Percentiles rank a stretch among this genome's conserved stretches.
Evolutionary conservation across 2,888 invertebrate genomes (phyloP).

Genomic region (Imbricaverruca yamaguchii): DNA sequence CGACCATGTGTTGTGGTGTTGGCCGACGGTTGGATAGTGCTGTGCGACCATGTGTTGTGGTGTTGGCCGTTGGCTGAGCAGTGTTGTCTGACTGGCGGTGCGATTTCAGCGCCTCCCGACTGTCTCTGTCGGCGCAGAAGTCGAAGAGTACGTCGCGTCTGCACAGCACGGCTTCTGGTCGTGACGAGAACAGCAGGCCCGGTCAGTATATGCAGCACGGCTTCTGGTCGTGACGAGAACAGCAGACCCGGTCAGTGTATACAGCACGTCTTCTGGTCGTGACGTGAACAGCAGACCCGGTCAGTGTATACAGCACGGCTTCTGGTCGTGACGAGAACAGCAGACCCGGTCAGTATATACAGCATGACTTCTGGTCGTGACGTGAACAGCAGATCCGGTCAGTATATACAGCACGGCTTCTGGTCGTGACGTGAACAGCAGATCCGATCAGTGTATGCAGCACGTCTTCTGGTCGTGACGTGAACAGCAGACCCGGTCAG

Average conservation of each 20-base stretch:
- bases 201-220: too few relatives aligned
- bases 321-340: neutral
- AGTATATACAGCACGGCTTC: neutral
- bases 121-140: neutral
- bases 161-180: neutral
- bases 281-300: too few relatives aligned
- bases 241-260: neutral
- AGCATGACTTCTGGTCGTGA: too few relatives aligned
- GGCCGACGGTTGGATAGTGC: too few relatives aligned
- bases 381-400: neutral
- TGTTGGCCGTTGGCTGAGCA: too few relatives aligned
- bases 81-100: too few relatives aligned
- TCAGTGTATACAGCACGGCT: too few relatives aligned
- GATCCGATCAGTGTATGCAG: too few relatives aligned
- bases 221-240: too few relatives aligned
- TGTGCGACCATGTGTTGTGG: too few relatives aligned
- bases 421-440: neutral
- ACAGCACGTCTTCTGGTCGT: neutral
- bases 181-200: neutral
- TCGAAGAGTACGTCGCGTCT: neutral
- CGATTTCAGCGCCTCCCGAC: neutral
- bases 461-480: neutral
- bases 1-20: too few relatives aligned
- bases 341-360: neutral
- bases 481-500: neutral